Conservation (phyloP, 53 echinoderm and acorn worm species). For the Echinometra lucunter region DNA sequence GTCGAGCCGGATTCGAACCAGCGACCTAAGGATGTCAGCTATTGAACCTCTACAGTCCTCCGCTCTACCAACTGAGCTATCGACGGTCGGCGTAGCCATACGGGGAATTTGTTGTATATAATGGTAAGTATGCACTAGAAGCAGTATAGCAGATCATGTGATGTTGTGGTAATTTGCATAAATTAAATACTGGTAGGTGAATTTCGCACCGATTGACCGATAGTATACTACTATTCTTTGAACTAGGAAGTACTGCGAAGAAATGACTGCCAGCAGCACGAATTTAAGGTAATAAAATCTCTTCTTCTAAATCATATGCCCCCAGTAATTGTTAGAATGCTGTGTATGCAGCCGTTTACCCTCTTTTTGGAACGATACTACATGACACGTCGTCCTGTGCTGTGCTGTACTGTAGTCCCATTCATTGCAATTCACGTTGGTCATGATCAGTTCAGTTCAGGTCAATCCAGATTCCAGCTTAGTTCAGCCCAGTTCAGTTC, state of each 20-base stretch:
- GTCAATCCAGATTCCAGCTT: no score
- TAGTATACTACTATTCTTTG: no score
- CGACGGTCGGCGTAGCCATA: conserved; percentile 46
- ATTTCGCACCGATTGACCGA: not conserved
- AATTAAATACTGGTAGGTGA: not conserved
- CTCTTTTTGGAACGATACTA: not conserved
- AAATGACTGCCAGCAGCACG: not conserved
- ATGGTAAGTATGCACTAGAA: no score
- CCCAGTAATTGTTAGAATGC: not conserved
- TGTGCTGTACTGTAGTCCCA: no score
- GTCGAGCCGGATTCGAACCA: conserved; percentile 97
- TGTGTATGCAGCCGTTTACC: not conserved
- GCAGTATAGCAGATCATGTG: not conserved
- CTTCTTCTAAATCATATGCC: not conserved
- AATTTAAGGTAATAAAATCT: not conserved
- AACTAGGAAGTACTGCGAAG: no score
- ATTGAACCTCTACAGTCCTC: conserved; percentile 86
- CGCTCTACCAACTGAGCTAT: conserved; percentile 99
- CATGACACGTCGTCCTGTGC: not conserved
- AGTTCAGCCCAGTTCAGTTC: no score
- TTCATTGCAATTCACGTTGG: not conserved
- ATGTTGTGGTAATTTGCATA: conserved; percentile 32
- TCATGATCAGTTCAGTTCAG: no score
- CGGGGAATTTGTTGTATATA: not conserved
- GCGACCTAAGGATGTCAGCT: conserved; percentile 93